Conservation (phyloP, 2,888 invertebrate species). For the Hyles lineata region DNA sequence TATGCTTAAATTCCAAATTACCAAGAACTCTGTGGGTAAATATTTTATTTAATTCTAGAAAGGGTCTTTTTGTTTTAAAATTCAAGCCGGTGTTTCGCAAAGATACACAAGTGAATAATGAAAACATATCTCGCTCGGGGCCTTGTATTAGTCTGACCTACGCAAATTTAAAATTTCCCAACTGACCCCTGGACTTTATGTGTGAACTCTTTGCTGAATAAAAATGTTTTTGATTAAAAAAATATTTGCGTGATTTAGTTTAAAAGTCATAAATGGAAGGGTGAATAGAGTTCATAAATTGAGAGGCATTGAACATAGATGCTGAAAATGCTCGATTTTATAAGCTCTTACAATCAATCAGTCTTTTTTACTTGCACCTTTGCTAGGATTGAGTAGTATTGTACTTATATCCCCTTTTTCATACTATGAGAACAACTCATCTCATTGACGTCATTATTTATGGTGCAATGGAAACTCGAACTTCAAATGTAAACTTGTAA, state of each 20-base stretch:
- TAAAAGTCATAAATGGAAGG: neutral
- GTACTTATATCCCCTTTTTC: too few relatives aligned
- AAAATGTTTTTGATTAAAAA: neutral
- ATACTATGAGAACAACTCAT: too few relatives aligned
- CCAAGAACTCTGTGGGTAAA: slow-evolving; percentile 35
- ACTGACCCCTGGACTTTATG: neutral
- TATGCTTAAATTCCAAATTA: slow-evolving; percentile 30
- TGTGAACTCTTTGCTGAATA: slow-evolving; percentile 3
- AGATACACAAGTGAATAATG: slow-evolving; percentile 49
- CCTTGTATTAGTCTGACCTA: slow-evolving; percentile 39
- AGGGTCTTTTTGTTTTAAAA: slow-evolving; percentile 45
- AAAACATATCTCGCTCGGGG: slow-evolving; percentile 45
- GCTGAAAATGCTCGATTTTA: too few relatives aligned
- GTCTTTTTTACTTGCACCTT: too few relatives aligned
- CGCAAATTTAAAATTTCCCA: slow-evolving; percentile 40
- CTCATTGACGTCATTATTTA: too few relatives aligned
- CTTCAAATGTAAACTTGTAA: too few relatives aligned
- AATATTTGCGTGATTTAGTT: neutral
- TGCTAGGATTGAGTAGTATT: too few relatives aligned
- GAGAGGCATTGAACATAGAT: neutral
- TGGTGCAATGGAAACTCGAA: too few relatives aligned
- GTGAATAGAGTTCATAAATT: neutral
- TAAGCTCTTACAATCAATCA: too few relatives aligned
- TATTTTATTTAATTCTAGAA: slow-evolving; percentile 37
- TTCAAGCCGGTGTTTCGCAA: slow-evolving; percentile 44